Base-by-base conservation (phyloP, 2,888 invertebrate species). In the Alsophila aescularia region DNA sequence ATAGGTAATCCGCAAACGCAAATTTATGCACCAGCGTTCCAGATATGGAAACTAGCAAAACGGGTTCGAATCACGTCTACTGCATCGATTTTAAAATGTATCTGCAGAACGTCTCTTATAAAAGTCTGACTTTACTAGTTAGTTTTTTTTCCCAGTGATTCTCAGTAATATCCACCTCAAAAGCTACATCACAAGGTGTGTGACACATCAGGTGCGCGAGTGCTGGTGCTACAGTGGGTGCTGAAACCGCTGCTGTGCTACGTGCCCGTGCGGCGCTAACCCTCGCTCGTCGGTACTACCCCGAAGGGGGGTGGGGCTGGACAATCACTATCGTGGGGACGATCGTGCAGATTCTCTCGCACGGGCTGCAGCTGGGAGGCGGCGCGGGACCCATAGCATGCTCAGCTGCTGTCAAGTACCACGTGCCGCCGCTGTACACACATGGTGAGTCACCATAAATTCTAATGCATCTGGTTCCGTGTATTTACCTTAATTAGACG, bases 271-370 rank as follows among this genome's bases (percentile, higher is more conserved):
- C 94, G 0, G 92, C 94, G 8, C 89, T 94, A 45, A 92, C 95
- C 39, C 90, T 95, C 39, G 94, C 94, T 52, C 92, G 95, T 27
- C 95, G 96, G 69, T 96, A 96, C 87, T 96, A 96, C 83, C 96
- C 96, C 2, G 97, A 97, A 87, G 96, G 96, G 2, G 96, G 96
- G 10, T 97, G 96, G 96, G 96, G 97, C 12, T 97, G 96, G 96
- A 93, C 96, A 44, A 93, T 97, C 55, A 94, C 95, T 41, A 92
- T 94, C 47, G 96, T 96, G 62, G 94, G 95, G 16, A 93, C 95
- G 18, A 84, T 95, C 52, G 95, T 95, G 15, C 95, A 96, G 77
- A 86, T 96, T 45, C 85, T 97, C 43, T 94, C 94, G 42, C 95
- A 96, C 70, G 96, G 96, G 6, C 85, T 96, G 48, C 96, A 96